Evolutionary conservation across 2,797 vertebrate genomes (phyloP), one percentile per base, ranked within the genome.

Genomic region (Amblyopsis hoosieri): DNA sequence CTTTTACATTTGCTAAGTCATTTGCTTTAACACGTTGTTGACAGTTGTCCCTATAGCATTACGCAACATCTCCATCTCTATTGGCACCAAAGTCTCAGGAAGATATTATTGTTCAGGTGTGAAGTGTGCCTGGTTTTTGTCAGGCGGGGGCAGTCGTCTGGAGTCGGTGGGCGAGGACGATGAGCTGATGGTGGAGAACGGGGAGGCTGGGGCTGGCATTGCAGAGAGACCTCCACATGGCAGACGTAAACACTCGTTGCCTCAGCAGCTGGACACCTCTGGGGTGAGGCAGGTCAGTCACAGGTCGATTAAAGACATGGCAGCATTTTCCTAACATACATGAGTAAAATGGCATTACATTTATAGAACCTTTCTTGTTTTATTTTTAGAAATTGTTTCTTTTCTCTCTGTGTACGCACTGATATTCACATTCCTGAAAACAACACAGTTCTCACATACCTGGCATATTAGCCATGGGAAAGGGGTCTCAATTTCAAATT

Each of bases 111-210:
- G 47, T 48, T 14, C 12, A 4, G n/a, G 12, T 48, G 9, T 59
- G 1, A 74, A 56, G 12, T 51, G 0, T 7, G 37, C 59, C 0
- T 45, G 14, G 55, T 45, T 54, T 7, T 9, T 2, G 48, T 12
- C 6, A 99, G 97, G 94, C 31, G 94, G 93, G 0, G 92, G 91
- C 71, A 94, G 90, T 61, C 94, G 95, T 0, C 83, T 99, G 78
- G 95, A 98, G 75, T 97, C 96, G 0, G 96, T 99, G 52, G 96
- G 96, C 31, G 96, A 99, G 83, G 95, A 98, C 0, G 96, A 98
- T 1, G 97, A 99, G 74, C 90, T 98, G 72, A 93, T 94, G 7
- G 94, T 97, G 79, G 94, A 93, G 81, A 94, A 94, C 0, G 92
- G 90, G 4, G 93, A 93, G 48, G 76, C 87, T 0, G 80, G 83